Base-by-base conservation (phyloP, 2,113 vertebrate genomes). In the Poeciliopsis retropinna region DNA sequence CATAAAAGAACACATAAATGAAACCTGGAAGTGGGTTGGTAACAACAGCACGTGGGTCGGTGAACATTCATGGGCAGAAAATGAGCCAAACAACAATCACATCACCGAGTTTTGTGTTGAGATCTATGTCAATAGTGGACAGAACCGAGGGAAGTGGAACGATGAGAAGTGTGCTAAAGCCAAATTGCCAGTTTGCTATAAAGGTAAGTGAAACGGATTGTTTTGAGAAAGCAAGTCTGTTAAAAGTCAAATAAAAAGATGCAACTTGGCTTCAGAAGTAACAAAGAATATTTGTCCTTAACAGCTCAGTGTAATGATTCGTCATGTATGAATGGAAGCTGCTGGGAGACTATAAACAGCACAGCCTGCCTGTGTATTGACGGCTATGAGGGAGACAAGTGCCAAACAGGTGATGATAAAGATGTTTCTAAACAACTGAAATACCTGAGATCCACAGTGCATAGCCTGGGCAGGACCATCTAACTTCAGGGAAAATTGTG, bases 21-120 rank as follows among this genome's bases (percentile, higher is more conserved):
- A 91, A 2, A 44, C 1, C 0, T 99, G 97, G 97, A 96, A 87
- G 28, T 99, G 97, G 97, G 90, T 96, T 69, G 96, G 96, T 39
- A 96, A 96, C 39, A 89, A 69, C 41, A 95, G 95, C 89, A 80
- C 31, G 0, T 92, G 85, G 82, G 31, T 95, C 60, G 95, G 93
- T 0, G 14, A 94, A 6, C 74, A 95, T 25, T 95, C 94, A 65
- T 98, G 97, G 97, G 97, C 95, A 0, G 2, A 0, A 0, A 73
- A 90, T 0, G 97, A 98, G 62, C 97, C 97, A 73, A 99, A 97
- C 88, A 96, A 97, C 85, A 91, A 88, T 82, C 67, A 62, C n/a
- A 82, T 22, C 64, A 91, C 90, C 9, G 95, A 97, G 82, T 95
- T 97, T 67, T 99, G 97, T 0, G 96, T 97, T 61, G 97, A 98